Percentiles rank a stretch among this genome's conserved stretches.
phyloP scores from a whole-genome alignment of 1,140 invertebrate genomes.

The Drosophila parvula region DNA sequence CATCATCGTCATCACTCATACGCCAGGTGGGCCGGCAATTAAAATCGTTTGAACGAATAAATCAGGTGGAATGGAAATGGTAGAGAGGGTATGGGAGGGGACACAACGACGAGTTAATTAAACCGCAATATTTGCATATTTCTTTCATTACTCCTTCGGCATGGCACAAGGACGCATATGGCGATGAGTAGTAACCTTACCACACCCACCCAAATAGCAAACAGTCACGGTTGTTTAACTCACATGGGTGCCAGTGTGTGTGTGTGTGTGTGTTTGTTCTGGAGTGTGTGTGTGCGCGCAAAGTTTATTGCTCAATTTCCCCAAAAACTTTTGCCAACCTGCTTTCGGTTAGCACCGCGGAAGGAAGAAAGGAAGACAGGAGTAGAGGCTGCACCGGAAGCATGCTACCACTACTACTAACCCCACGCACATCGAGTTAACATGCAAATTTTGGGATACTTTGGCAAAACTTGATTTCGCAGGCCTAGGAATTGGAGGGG shows the following conservation, averaged over 20 bases:
- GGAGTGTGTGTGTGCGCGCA: constrained; percentile 49
- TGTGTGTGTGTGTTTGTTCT: constrained; percentile 13
- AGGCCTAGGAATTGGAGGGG: constrained; percentile 7
- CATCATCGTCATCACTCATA: constrained; percentile 53
- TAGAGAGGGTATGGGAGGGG: background rate
- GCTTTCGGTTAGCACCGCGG: constrained; percentile 23
- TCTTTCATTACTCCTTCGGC: constrained; percentile 56
- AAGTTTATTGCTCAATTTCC: constrained; percentile 80
- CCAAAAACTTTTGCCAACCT: constrained; percentile 71
- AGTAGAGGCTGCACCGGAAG: constrained; percentile 22
- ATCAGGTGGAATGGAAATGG: constrained; percentile 9
- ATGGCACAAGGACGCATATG: constrained; percentile 18
- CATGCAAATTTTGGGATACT: constrained; percentile 78
- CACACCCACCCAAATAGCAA: constrained; percentile 31
- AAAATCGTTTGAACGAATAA: constrained; percentile 59
- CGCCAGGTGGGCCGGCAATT: constrained; percentile 67
- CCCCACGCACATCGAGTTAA: constrained; percentile 73
- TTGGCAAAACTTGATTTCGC: constrained; percentile 64
- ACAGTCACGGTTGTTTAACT: constrained; percentile 53
- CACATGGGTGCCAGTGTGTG: constrained; percentile 8
- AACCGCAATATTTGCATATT: constrained; percentile 81
- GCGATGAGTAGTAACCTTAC: constrained; percentile 27
- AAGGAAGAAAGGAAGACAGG: constrained; percentile 1
- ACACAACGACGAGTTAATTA: constrained; percentile 69
- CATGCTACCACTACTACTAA: constrained; percentile 43